These are phyloP conservation scores for Drosophila paracracens DNA, from an alignment of 2,888 invertebrate genomes.

Conservation along the genomic window DNA sequence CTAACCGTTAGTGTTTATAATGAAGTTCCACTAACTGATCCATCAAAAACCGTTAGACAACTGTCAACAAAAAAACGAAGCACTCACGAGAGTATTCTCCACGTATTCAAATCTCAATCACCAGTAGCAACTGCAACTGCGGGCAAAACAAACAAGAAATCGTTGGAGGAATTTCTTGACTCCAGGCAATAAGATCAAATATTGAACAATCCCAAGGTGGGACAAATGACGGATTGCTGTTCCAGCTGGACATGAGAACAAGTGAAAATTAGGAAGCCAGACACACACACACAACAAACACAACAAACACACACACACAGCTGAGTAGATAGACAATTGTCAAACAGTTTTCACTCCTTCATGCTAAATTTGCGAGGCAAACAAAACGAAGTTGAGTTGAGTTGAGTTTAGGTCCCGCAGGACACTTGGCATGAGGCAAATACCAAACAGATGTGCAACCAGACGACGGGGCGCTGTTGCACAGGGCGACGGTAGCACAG, in stretches of 20 bases:
- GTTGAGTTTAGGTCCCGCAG: constrained; percentile 52
- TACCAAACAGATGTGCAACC: constrained; percentile 44
- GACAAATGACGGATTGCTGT: constrained; percentile 65
- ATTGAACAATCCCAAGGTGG: constrained; percentile 68
- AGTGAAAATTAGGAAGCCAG: constrained; percentile 61
- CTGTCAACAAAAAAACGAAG: constrained; percentile 63
- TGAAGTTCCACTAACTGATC: constrained; percentile 67
- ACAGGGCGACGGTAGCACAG: constrained; percentile 52
- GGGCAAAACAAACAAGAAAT: constrained; percentile 19
- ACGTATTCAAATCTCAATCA: constrained; percentile 43
- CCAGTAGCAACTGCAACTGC: constrained; percentile 50
- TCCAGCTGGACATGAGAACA: constrained; percentile 42
- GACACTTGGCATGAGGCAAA: constrained; percentile 58
- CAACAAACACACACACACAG: not conserved
- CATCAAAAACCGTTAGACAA: constrained; percentile 62
- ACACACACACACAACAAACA: constrained; percentile 9
- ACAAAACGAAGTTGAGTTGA: constrained; percentile 50
- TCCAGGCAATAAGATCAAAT: constrained; percentile 61
- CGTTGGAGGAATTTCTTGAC: constrained; percentile 18
- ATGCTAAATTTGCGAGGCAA: constrained; percentile 76
- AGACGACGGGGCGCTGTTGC: constrained; percentile 39
- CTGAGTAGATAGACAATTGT: constrained; percentile 47
- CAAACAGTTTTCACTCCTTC: constrained; percentile 78
- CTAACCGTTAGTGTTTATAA: constrained; percentile 27
- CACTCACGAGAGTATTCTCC: constrained; percentile 19